Conservation (phyloP, 2,113 vertebrate species). For the Pimephales promelas region DNA sequence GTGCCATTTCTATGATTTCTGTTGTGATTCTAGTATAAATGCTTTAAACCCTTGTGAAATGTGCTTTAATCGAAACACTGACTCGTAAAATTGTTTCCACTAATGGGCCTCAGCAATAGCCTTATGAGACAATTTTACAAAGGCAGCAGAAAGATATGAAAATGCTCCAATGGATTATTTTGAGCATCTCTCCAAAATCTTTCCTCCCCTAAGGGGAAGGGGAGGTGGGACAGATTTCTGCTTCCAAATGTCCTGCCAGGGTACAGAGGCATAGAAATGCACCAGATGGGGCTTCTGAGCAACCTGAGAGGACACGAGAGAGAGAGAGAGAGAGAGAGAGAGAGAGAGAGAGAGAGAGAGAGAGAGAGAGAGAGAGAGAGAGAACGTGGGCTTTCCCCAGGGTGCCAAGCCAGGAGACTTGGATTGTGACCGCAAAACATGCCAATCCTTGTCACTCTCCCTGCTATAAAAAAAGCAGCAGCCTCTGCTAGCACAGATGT, state of each 20-base stretch:
- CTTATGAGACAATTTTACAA: background rate
- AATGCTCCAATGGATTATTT: background rate
- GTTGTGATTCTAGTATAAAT: background rate
- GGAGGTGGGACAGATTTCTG: conserved; percentile 20
- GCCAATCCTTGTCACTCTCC: conserved; percentile 28
- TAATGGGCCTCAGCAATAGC: background rate
- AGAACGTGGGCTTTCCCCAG: background rate
- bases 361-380: conserved; percentile 27
- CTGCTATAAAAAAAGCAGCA: conserved; percentile 19
- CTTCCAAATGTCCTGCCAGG: conserved; percentile 35
- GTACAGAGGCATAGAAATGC: conserved; percentile 21
- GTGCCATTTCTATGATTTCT: conserved; percentile 5
- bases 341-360: background rate
- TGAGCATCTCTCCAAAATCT: background rate
- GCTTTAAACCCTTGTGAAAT: conserved; percentile 6
- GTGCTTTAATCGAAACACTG: conserved; percentile 12
- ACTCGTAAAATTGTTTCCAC: background rate
- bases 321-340: conserved; percentile 25
- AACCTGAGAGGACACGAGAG: conserved; percentile 12
- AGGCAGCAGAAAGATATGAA: background rate
- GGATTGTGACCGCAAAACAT: conserved; percentile 9
- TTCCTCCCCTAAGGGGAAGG: conserved; percentile 19
- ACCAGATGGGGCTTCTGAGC: conserved; percentile 58
- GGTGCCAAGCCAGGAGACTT: conserved; percentile 8
- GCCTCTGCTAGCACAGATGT: conserved; percentile 4